Evolutionary conservation across 2,113 vertebrate species (phyloP), one percentile per base, ranked within the genome.

Genomic region (Pterocles orientalis): DNA sequence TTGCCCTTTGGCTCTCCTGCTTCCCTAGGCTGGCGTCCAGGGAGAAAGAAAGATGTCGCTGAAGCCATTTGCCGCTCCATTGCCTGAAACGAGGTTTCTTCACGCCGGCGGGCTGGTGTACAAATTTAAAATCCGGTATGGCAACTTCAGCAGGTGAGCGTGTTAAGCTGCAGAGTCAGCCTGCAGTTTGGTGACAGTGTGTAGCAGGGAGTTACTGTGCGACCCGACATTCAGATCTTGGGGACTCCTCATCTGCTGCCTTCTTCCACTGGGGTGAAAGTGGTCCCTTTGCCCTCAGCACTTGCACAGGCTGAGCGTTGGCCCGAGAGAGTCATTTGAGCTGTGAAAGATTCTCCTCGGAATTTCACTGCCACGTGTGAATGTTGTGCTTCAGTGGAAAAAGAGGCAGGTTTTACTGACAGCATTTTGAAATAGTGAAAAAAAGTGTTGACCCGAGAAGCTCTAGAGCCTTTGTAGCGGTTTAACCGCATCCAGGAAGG

Each of bases 91-190:
- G 1, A 97, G 99, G 28, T 97, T 99, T 71, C 91, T 99, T 92
- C 98, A 97, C 33, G 98, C 98, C 26, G 98, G 98, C 48, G 25
- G 86, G 62, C 92, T 78, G 5, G 97, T 99, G 58, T 99, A 98
- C 97, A 99, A 99, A 72, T 98, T 99, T 94, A 98, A 98, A 95
- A 98, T 99, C 95, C 98, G 96, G 86, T 98, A 98, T 26, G 98
- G 99, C 88, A 95, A 86, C 95, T 98, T 96, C 58, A 96, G 83
- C 94, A 98, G 98, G 99, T 98, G 97, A 95, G 97, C 62, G 5
- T 11, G 36, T 41, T 43, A 50, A 69, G 29, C 41, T n/a, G 4
- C 7, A 15, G 18, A 20, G 21, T 18, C 48, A 21, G 0, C 24
- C 15, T 36, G 21, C 24, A 8, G 25, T 43, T 56, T 45, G 66